Evolutionary conservation across 1,140 invertebrate genomes (phyloP).

Genomic region (Proales similis): DNA sequence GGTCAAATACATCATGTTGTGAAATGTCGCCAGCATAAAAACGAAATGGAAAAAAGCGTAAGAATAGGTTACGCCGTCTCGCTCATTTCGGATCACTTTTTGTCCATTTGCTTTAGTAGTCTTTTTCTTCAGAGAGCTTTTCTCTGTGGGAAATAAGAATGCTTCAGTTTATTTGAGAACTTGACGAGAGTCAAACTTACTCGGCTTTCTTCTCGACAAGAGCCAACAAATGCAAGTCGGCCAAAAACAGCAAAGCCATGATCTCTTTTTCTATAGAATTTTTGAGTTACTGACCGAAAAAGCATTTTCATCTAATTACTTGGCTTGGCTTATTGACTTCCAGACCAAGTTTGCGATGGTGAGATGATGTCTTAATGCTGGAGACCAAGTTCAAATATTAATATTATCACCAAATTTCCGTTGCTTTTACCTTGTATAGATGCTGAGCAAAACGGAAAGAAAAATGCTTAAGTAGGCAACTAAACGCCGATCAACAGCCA

Average conservation of each 20-base stretch:
- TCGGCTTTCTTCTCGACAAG: constrained; percentile 16
- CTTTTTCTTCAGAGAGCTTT: constrained; percentile 26
- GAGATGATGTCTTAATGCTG: constrained; percentile 47
- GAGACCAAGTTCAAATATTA: constrained; percentile 35
- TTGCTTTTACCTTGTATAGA: constrained; percentile 46
- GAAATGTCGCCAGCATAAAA: constrained; percentile 89
- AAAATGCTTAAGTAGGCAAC: constrained; percentile 47
- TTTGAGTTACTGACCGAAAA: not conserved
- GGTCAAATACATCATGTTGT: constrained; percentile 99
- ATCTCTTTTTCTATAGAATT: not conserved
- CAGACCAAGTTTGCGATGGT: constrained; percentile 48
- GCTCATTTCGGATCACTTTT: constrained; percentile 77
- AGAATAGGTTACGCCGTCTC: constrained; percentile 83
- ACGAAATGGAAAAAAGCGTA: constrained; percentile 98
- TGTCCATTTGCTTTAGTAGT: not conserved
- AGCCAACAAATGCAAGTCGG: constrained; percentile 36
- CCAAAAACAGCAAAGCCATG: constrained; percentile 19
- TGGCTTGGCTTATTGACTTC: constrained; percentile 26
- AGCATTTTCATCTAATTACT: not conserved
- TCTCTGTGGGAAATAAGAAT: constrained; percentile 1
- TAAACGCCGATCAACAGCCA: constrained; percentile 40
- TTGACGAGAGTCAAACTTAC: not conserved
- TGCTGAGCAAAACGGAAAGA: constrained; percentile 43
- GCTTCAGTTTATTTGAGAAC: not conserved
- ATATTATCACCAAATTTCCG: constrained; percentile 28